Evolutionary conservation across 2,113 vertebrate genomes (phyloP), one percentile per base, ranked within the genome.

Genomic region (Spilogale gracilis): DNA sequence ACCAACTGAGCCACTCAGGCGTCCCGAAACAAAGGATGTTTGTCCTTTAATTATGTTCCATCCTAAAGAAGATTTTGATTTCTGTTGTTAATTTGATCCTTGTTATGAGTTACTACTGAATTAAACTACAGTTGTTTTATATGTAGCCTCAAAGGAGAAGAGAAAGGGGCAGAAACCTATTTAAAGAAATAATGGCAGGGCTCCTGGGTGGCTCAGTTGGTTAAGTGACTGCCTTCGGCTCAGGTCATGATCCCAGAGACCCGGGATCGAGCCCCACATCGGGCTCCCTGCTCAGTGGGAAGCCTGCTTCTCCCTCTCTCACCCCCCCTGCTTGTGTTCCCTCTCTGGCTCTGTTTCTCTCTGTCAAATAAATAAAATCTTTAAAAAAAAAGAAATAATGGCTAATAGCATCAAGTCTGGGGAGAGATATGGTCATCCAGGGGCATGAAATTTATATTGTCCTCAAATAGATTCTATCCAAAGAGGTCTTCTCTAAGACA

Each of bases 1-100:
- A 38, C 38, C 38, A 38, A 38, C 38, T 38, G 38, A 38, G 38
- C 38, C 38, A 38, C 38, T 38, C 38, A 38, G 38, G 38, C 2
- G 38, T 2, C 38, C 38, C 38, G 38, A 38, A 38, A 38, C 38
- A 38, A 38, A 38, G 38, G 38, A 38, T 38, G 38, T n/a, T n/a
- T n/a, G n/a, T n/a, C n/a, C n/a, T n/a, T n/a, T 76, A 63, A 52
- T 73, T 69, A 54, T 74, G 11, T 63, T 9, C 27, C 63, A 71
- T 63, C 58, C 65, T 80, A 87, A 84, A 45, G 58, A 81, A 61
- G 14, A 11, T 93, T 92, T 97, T 93, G 78, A 86, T 76, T 95
- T 23, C 60, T 23, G n/a, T 11, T 92, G 92, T 96, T 85, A 84
- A 58, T 97, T 69, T 96, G 45, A 63, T 91, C 32, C 25, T 91